Base-by-base conservation (phyloP, 2,797 vertebrate genomes). In the Petrocephalus sullivani region DNA sequence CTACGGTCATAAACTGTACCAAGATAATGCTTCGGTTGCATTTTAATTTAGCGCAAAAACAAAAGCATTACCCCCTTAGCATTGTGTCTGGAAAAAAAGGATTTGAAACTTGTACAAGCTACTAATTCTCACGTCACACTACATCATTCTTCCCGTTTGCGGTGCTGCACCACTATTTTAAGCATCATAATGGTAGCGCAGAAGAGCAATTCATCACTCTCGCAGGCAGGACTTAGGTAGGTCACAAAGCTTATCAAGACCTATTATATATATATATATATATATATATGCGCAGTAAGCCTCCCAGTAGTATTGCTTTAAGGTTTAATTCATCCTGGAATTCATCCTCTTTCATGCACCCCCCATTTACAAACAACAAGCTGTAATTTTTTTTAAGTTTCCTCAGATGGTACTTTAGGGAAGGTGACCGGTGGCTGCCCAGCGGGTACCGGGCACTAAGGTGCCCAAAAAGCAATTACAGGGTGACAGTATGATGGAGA, bases 271-370 rank as follows among this genome's bases (percentile, higher is more conserved):
- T 71, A 2, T 53, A 49, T 56, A 53, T 54, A 51, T 14, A 83
- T 4, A 54, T 14, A 19, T 54, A 46, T 84, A 8, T 10, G 53
- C 10, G 12, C 83, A 85, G 23, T 14, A 28, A 14, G 53, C 14
- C 54, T 85, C 28, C 54, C 16, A 37, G 28, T 23, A 37, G 51
- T 85, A 57, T 57, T 33, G 51, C 53, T 57, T 64, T 16, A 21
- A 21, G 28, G 81, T 88, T 88, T 88, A 84, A 88, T 85, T 88
- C 46, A 88, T 58, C 58, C 78, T 88, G 87, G 9, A 46, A 85
- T 84, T 58, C 37, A 58, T 33, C 46, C n/a, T 9, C 57, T 23
- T 41, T 28, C 14, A 33, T 37, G 4, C 46, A n/a, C 33, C 37
- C 67, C 49, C 14, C 75, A 88, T 85, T 86, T 58, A 19, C 64